Conservation (phyloP, 35 echinoderm and acorn worm species). For the Apostichopus californicus region DNA sequence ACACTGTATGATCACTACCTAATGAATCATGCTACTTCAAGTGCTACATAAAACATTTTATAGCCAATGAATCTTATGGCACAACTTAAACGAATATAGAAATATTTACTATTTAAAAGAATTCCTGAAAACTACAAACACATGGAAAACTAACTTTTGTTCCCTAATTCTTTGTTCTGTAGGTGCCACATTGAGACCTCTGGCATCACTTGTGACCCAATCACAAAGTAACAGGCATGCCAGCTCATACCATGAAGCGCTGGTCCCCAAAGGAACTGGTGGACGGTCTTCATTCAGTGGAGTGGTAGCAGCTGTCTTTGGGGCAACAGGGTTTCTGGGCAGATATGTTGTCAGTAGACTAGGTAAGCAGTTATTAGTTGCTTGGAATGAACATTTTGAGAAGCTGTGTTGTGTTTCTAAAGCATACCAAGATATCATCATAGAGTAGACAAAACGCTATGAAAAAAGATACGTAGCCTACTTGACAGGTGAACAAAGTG, state of each 20-base stretch:
- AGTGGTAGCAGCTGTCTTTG: slow-evolving; percentile 88
- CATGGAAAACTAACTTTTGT: background rate
- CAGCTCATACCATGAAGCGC: slow-evolving; percentile 69
- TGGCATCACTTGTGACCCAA: slow-evolving; percentile 18
- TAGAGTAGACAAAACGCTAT: background rate
- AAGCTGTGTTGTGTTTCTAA: no score
- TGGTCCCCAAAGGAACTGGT: slow-evolving; percentile 83
- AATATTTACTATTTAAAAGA: background rate
- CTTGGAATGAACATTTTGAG: no score
- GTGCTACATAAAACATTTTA: no score
- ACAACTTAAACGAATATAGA: background rate
- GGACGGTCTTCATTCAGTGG: slow-evolving; percentile 96
- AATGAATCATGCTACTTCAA: no score
- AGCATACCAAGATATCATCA: no score
- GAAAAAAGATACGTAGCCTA: no score
- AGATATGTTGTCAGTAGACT: slow-evolving; percentile 88
- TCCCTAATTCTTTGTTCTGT: background rate
- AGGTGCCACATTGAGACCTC: slow-evolving; percentile 6
- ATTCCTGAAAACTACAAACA: background rate
- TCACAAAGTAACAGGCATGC: slow-evolving; percentile 35
- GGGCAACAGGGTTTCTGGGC: slow-evolving; percentile 86
- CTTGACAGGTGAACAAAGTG: no score
- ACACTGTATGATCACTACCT: no score
- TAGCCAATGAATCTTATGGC: background rate
- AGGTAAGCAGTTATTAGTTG: slow-evolving; percentile 52